phyloP scores from a whole-genome alignment of 1,140 invertebrate genomes.

The Drosophila equinoxialis region DNA sequence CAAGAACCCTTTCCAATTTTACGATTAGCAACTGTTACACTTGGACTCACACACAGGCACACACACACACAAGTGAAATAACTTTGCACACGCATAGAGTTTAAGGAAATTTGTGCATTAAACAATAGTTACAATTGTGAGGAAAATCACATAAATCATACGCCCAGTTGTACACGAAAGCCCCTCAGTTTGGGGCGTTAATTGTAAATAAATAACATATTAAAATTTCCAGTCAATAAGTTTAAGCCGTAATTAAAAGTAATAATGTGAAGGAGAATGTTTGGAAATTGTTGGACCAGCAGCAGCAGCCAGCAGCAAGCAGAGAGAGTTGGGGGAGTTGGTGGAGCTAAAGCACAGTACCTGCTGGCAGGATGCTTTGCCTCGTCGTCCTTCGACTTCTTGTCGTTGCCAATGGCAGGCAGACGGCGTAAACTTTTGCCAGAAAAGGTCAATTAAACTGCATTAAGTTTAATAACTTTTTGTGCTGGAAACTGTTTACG shows the following conservation, averaged over 20 bases:
- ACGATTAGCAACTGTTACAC: constrained; percentile 69
- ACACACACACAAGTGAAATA: constrained; percentile 12
- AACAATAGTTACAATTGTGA: constrained; percentile 60
- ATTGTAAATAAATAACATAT: constrained; percentile 81
- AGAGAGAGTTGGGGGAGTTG: too few relatives aligned
- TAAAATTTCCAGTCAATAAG: constrained; percentile 80
- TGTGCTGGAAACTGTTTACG: constrained; percentile 57
- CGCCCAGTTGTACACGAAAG: constrained; percentile 72
- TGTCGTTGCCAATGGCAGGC: constrained; percentile 66
- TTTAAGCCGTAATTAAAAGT: constrained; percentile 80
- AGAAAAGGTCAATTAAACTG: constrained; percentile 78
- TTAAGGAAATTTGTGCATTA: constrained; percentile 50
- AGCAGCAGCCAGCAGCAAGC: background rate
- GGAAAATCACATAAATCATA: constrained; percentile 72
- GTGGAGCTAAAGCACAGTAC: constrained; percentile 17
- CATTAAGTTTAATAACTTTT: constrained; percentile 81
- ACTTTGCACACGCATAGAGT: constrained; percentile 21
- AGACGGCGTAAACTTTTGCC: constrained; percentile 73
- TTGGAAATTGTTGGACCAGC: constrained; percentile 23
- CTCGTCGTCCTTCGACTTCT: constrained; percentile 13
- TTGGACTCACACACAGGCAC: constrained; percentile 17
- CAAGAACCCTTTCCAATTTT: constrained; percentile 51
- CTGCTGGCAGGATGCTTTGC: constrained; percentile 46
- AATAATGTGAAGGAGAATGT: constrained; percentile 65
- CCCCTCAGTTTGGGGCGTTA: constrained; percentile 60